Conservation (phyloP, 2,113 vertebrate species). For the Xenus cinereus region DNA sequence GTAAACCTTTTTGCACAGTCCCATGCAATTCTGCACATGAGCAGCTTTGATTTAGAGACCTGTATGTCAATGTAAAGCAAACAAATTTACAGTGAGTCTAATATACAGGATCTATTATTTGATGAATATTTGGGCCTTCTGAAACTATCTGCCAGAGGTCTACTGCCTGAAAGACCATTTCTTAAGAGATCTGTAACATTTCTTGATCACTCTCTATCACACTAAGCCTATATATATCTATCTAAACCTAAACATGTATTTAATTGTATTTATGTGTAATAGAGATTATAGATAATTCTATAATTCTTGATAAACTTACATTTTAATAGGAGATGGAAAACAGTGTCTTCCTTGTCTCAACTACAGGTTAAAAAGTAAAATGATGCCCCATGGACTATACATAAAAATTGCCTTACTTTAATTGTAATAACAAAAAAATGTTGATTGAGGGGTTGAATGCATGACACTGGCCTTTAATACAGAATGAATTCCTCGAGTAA, state of each 20-base stretch:
- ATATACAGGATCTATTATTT: neutral
- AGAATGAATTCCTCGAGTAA: neutral
- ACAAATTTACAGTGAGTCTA: neutral
- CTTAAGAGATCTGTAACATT: neutral
- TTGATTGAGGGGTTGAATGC: neutral
- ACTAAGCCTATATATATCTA: neutral
- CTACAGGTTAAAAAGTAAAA: neutral
- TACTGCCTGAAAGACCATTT: neutral
- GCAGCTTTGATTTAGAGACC: neutral
- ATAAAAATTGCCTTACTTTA: neutral
- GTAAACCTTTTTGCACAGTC: neutral
- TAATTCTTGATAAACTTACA: neutral
- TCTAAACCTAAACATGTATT: neutral
- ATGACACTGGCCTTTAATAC: neutral
- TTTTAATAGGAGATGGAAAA: neutral
- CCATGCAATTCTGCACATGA: neutral
- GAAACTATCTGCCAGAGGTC: neutral
- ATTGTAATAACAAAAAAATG: neutral
- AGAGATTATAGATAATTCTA: neutral
- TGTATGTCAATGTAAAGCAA: neutral
- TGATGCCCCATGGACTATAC: accelerated
- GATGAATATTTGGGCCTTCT: neutral
- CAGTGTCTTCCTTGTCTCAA: neutral
- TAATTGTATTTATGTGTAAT: neutral
- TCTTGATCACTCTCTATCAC: neutral